A percentile compares a stretch with the other conserved stretches of the same genome.
Evolutionary conservation across 1,140 invertebrate species (phyloP).

Genomic region (Atopsyche davidsoni): DNA sequence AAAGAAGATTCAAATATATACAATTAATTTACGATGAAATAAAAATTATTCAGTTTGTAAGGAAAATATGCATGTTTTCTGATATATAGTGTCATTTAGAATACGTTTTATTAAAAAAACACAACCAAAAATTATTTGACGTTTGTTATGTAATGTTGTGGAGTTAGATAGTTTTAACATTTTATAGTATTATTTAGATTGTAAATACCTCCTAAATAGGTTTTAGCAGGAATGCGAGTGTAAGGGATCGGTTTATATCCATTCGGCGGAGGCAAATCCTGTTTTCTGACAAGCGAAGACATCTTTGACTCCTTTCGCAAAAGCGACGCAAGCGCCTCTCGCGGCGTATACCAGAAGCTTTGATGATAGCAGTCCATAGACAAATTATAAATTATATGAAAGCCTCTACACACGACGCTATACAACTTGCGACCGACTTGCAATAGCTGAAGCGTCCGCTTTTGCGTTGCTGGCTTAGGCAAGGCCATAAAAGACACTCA

Average conservation of each 20-base stretch:
- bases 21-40: not conserved
- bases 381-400: too few relatives aligned
- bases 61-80: not conserved
- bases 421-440: too few relatives aligned
- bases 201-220: conserved; percentile 58
- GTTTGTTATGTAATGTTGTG: conserved; percentile 9
- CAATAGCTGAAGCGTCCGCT: too few relatives aligned
- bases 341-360: too few relatives aligned
- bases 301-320: conserved; percentile 13
- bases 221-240: conserved; percentile 63
- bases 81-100: not conserved
- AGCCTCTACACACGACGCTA: too few relatives aligned
- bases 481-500: too few relatives aligned
- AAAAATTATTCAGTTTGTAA: not conserved
- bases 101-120: not conserved
- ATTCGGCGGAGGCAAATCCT: conserved; percentile 81
- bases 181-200: not conserved
- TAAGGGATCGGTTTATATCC: conserved; percentile 73
- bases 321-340: too few relatives aligned
- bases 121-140: not conserved
- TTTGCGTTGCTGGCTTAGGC: too few relatives aligned
- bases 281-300: conserved; percentile 46
- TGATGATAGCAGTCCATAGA: too few relatives aligned
- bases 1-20: too few relatives aligned
- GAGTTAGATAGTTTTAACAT: too few relatives aligned